A percentile compares a stretch with the other conserved stretches of the same genome.
phyloP scores from a whole-genome alignment of 2,113 vertebrate genomes.

The Aegypius monachus region DNA sequence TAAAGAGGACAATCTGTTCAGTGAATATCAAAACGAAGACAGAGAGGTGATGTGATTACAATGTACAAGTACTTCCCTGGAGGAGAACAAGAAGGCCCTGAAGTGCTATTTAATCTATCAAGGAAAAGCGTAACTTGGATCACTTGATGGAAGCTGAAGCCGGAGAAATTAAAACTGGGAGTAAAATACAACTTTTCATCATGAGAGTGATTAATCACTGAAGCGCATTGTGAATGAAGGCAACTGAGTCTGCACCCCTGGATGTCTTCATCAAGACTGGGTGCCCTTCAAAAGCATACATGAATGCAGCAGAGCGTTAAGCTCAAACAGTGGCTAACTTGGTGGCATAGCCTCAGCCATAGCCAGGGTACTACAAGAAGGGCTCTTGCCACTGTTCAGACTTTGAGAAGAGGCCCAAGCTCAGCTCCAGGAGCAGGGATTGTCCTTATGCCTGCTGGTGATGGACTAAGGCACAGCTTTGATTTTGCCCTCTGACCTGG shows the following conservation, averaged over 20 bases:
- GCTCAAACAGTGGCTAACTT: neutral
- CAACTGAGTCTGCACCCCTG: neutral
- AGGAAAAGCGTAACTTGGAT: neutral
- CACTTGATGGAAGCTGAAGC: neutral
- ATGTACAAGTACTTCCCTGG: neutral
- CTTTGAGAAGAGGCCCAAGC: neutral
- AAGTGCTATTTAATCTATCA: neutral
- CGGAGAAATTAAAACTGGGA: neutral
- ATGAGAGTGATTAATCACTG: neutral
- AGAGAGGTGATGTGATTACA: neutral
- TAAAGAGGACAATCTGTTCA: neutral
- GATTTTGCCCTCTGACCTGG: neutral
- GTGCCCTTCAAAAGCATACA: neutral
- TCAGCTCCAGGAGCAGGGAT: neutral
- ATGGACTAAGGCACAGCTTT: neutral
- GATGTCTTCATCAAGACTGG: neutral
- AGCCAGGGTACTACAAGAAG: neutral
- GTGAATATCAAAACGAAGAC: neutral
- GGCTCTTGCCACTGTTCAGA: neutral
- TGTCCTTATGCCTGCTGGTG: neutral
- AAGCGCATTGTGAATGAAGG: neutral
- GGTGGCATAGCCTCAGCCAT: neutral
- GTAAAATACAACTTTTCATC: neutral
- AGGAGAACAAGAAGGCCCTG: neutral
- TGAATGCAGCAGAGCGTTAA: neutral